Evolutionary conservation across 2,888 invertebrate species (phyloP), one percentile per base, ranked within the genome.

Genomic region (Alviniconcha strummeri): DNA sequence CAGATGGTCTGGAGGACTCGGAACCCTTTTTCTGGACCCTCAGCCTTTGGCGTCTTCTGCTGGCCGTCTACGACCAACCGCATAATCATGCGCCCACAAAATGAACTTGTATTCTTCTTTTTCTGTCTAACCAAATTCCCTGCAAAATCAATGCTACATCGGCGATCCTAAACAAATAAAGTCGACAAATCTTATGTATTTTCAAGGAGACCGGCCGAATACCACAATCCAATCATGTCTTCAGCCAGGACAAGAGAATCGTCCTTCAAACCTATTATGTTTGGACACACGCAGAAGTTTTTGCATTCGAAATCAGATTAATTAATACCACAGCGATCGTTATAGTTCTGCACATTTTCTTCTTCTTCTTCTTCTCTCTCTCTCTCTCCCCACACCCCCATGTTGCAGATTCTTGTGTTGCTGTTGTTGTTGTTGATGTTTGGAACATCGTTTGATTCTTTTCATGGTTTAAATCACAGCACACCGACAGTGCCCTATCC

Each of bases 1-100:
- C 75, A 55, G 75, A 75, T 52, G 19, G 75, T 75, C 75, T 75
- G 55, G 55, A 75, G 75, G 55, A 75, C 19, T 17, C 11, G 17
- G 75, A 9, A 15, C 13, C 55, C 75, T 55, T 19, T 7, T 17
- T 17, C 75, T 19, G n/a, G 75, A 15, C 55, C 19, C 75, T 52
- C 52, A 9, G 4, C 4, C 52, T 8, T 11, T 3, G 8, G 6
- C 15, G 15, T 3, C 74, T 11, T 55, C 55, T 55, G 11, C 75
- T 55, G 5, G 55, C 15, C 75, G 55, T 75, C 75, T 75, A 9
- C 75, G n/a, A 8, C 55, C 72, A 0, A 55, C 13, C 75, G 55
- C 55, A 55, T 75, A 55, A 75, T 55, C 52, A 56, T 17, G 52
- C 55, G 55, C n/a, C n/a, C 55, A 15, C 55, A 8, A 55, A 75